A percentile compares a stretch with the other conserved stretches of the same genome.
These are phyloP conservation scores for Acleris emargana DNA, from an alignment of 2,888 invertebrate genomes.

Conservation along the genomic window DNA sequence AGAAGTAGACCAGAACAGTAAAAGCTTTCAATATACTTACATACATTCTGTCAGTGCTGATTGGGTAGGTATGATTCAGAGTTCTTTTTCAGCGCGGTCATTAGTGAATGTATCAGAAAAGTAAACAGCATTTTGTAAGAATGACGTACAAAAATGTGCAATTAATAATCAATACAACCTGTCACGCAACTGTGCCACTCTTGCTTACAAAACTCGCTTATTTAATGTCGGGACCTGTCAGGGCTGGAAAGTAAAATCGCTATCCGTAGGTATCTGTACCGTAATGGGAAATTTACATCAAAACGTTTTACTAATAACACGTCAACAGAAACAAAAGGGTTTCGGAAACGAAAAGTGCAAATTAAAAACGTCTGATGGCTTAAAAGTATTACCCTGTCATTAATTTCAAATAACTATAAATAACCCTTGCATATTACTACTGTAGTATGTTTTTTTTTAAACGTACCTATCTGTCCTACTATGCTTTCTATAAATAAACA, in stretches of 20 bases:
- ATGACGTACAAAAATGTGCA: slow-evolving; percentile 21
- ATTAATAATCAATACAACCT: slow-evolving; percentile 31
- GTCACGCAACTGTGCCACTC: slow-evolving; percentile 20
- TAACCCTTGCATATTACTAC: no score
- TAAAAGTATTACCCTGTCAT: no score
- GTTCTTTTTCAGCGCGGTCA: slow-evolving; percentile 43
- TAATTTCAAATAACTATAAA: no score
- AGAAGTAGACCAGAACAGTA: neutral
- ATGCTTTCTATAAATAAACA: no score
- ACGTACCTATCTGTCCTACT: no score
- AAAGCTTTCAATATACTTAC: slow-evolving; percentile 37
- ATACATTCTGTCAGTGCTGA: slow-evolving; percentile 30
- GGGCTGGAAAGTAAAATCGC: slow-evolving; percentile 8
- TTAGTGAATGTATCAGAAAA: slow-evolving; percentile 43
- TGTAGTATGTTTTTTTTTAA: no score
- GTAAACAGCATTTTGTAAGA: slow-evolving; percentile 39
- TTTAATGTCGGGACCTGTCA: slow-evolving; percentile 27
- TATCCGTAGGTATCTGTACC: slow-evolving; percentile 14
- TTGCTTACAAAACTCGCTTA: slow-evolving; percentile 32
- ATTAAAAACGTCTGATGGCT: no score
- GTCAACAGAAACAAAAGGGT: neutral
- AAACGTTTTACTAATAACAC: slow-evolving; percentile 1
- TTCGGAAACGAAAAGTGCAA: neutral
- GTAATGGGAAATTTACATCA: neutral
- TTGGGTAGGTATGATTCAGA: slow-evolving; percentile 31